Percentiles rank a stretch among this genome's conserved stretches.
Evolutionary conservation across 2,113 vertebrate genomes (phyloP).

Genomic region (Limnothrissa miodon): DNA sequence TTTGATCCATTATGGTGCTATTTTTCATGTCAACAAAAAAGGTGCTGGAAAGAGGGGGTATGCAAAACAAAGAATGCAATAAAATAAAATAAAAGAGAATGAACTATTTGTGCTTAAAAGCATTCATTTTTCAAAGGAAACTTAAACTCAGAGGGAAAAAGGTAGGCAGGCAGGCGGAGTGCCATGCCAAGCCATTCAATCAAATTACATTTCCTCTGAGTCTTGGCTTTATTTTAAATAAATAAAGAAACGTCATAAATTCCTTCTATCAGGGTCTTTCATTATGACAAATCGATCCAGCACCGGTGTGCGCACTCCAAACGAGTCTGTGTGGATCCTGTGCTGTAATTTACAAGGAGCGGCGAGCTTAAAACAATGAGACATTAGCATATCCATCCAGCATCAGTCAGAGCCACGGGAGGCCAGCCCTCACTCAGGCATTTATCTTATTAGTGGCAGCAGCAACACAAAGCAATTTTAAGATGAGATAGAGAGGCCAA

Average conservation of each 20-base stretch:
- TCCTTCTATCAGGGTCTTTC: constrained; percentile 39
- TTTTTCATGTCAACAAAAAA: background rate
- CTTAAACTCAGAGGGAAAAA: background rate
- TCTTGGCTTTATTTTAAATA: constrained; percentile 32
- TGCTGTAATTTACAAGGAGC: constrained; percentile 39
- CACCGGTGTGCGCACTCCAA: background rate
- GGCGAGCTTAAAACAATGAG: constrained; percentile 45
- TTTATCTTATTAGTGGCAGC: constrained; percentile 49
- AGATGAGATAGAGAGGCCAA: constrained; percentile 21
- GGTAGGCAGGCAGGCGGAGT: background rate
- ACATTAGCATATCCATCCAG: constrained; percentile 47
- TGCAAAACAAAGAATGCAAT: background rate
- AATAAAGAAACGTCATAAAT: constrained; percentile 24
- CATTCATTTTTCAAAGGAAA: background rate
- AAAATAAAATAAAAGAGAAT: background rate
- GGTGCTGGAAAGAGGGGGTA: too few species aligned
- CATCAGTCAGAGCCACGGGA: constrained; percentile 45
- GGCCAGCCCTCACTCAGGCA: constrained; percentile 20
- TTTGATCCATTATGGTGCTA: background rate
- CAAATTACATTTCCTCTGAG: constrained; percentile 37
- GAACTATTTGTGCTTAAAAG: background rate
- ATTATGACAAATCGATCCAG: constrained; percentile 44
- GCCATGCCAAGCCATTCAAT: constrained; percentile 12
- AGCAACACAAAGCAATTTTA: constrained; percentile 32
- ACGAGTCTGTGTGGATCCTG: background rate